A percentile compares a stretch with the other conserved stretches of the same genome.
phyloP scores from a whole-genome alignment of 2,113 vertebrate genomes.

The Columba janthina region DNA sequence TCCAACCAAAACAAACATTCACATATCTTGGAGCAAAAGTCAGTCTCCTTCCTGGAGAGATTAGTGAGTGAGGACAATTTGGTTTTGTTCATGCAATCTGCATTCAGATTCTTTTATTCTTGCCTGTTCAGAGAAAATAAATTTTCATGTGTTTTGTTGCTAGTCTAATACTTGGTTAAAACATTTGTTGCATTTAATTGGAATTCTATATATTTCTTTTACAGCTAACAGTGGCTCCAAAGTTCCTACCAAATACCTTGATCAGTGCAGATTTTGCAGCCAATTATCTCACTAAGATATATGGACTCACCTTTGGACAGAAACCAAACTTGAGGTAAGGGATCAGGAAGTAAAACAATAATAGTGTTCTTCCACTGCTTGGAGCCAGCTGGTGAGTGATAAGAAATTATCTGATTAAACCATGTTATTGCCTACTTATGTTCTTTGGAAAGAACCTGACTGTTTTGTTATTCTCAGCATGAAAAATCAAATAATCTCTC shows the following conservation, averaged over 20 bases:
- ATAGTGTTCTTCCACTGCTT: background rate
- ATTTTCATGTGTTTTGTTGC: slow-evolving; percentile 11
- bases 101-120: background rate
- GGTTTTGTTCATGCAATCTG: background rate
- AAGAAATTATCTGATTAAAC: slow-evolving; percentile 25
- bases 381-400: background rate
- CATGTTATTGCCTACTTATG: background rate
- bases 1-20: slow-evolving; percentile 61
- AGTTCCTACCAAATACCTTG: slow-evolving; percentile 87
- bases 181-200: background rate
- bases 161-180: background rate
- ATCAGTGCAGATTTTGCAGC: slow-evolving; percentile 96
- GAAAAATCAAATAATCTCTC: background rate
- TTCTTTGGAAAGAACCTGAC: slow-evolving; percentile 32
- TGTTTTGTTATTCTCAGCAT: slow-evolving; percentile 13
- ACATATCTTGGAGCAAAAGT: slow-evolving; percentile 34
- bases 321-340: slow-evolving; percentile 92
- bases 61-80: slow-evolving; percentile 49
- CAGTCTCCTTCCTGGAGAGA: slow-evolving; percentile 48
- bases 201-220: slow-evolving; percentile 46
- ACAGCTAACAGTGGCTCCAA: slow-evolving; percentile 90
- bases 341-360: slow-evolving; percentile 14
- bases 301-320: slow-evolving; percentile 92
- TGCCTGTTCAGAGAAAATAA: slow-evolving; percentile 2
- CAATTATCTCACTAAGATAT: slow-evolving; percentile 93